Evolutionary conservation across 2,797 vertebrate species (phyloP).

Genomic region (Monodelphis domestica): DNA sequence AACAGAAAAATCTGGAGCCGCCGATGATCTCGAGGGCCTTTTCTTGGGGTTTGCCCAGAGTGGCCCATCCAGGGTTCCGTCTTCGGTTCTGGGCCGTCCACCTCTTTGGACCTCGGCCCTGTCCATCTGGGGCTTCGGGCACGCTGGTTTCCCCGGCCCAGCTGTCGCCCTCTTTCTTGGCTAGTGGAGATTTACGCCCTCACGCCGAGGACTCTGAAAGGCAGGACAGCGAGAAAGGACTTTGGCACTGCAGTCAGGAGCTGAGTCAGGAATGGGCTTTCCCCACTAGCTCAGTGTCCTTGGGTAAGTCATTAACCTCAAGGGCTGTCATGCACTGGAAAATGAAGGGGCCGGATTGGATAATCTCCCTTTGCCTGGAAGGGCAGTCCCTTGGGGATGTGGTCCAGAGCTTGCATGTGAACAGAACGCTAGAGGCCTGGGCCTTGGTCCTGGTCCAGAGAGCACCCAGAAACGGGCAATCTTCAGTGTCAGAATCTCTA

Average conservation of each 20-base stretch:
- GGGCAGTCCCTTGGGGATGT: too few species aligned
- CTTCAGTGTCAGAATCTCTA: too few species aligned
- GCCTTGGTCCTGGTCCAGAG: neutral
- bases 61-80: neutral
- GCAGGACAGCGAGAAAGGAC: neutral
- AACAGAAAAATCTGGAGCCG: conserved; percentile 55
- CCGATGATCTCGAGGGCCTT: conserved; percentile 6
- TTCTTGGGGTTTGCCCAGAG: conserved; percentile 43
- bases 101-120: neutral
- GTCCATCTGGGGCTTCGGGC: neutral
- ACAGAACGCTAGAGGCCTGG: too few species aligned
- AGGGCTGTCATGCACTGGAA: too few species aligned
- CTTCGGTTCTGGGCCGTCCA: fast-evolving
- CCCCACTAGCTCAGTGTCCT: neutral
- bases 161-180: neutral
- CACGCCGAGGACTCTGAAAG: neutral
- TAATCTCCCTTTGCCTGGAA: too few species aligned
- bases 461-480: neutral
- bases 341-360: neutral
- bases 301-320: too few species aligned
- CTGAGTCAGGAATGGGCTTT: too few species aligned
- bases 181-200: neutral
- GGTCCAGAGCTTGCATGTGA: neutral
- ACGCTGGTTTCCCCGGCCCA: neutral
- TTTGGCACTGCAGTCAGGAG: neutral